phyloP scores from a whole-genome alignment of 2,113 vertebrate genomes.

The Bothrops jararaca region DNA sequence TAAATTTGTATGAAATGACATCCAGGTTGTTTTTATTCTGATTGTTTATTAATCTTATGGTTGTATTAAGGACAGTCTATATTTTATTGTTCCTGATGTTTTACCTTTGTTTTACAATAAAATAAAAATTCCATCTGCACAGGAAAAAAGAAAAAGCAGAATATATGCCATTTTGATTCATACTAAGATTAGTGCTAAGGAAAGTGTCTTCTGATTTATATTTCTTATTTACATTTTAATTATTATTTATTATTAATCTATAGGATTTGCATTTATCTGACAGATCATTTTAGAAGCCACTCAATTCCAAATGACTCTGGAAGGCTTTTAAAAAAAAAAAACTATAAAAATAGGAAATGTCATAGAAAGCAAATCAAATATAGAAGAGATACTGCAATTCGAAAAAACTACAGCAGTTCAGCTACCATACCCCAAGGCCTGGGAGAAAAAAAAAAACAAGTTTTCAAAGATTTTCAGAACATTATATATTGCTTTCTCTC shows the following conservation, averaged over 20 bases:
- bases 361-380: background rate
- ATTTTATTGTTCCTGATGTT: background rate
- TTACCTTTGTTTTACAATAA: background rate
- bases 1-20: background rate
- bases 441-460: background rate
- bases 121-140: background rate
- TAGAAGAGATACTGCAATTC: background rate
- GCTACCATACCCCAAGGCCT: background rate
- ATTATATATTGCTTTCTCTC: background rate
- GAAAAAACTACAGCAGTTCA: background rate
- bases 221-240: background rate
- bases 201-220: slow-evolving; percentile 44
- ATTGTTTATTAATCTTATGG: background rate
- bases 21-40: background rate
- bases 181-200: slow-evolving; percentile 18
- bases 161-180: slow-evolving; percentile 3
- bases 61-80: background rate
- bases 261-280: background rate
- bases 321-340: background rate
- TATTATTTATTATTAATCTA: background rate
- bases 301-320: background rate
- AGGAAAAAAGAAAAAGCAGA: background rate
- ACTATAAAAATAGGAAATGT: background rate
- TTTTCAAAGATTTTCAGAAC: background rate
- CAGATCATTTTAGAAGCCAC: background rate